Conservation (phyloP, 2,113 vertebrate species). For the Cyanocitta stelleri region DNA sequence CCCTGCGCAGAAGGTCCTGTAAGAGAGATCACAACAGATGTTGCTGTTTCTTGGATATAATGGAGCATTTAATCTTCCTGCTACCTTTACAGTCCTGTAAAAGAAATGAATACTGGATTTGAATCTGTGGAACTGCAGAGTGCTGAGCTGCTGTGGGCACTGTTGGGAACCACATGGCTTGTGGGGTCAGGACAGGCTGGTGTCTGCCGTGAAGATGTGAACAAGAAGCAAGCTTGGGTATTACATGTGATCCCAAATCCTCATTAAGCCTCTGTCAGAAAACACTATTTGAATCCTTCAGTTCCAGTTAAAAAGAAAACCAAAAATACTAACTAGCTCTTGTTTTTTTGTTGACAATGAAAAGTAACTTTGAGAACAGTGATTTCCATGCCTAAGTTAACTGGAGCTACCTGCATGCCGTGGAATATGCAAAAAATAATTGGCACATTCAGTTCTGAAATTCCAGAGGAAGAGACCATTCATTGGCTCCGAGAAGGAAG, state of each 20-base stretch:
- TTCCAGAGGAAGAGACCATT: not conserved
- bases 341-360: not conserved
- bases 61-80: not conserved
- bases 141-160: not conserved
- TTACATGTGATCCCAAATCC: not conserved
- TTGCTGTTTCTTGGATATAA: not conserved
- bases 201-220: not conserved
- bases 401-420: fast-evolving
- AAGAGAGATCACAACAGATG: not conserved
- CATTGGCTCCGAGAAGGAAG: not conserved
- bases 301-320: not conserved
- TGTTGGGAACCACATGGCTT: fast-evolving
- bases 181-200: not conserved
- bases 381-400: not conserved
- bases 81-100: not conserved
- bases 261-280: not conserved
- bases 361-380: not conserved
- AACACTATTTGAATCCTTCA: not conserved
- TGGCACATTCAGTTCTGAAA: not conserved
- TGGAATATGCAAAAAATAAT: not conserved
- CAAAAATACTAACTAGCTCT: not conserved
- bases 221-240: not conserved
- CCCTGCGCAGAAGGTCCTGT: constrained; percentile 90
- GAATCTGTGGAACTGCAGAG: not conserved
- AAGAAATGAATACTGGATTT: not conserved